Base-by-base conservation (phyloP, 1,140 invertebrate species). In the Sesamia nonagrioides region DNA sequence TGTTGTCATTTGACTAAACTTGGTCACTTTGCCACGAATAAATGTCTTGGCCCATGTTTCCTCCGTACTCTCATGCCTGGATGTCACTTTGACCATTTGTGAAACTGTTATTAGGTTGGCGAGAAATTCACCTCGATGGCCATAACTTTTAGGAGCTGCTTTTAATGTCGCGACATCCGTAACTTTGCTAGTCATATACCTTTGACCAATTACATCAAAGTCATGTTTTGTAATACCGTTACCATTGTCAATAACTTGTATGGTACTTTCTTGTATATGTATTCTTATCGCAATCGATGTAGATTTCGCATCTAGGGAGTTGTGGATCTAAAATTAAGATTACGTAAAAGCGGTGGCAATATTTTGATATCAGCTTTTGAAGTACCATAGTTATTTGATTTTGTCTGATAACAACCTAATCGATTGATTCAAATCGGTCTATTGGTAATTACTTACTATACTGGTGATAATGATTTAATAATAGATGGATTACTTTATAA, bases 181-280 rank as follows among this genome's bases (percentile, higher is more conserved):
- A 85, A 95, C 96, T 91, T 97, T 97, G 87, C 96, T 97, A 1
- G 97, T 97, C 48, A 95, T 89, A 89, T 97, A 96, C 81, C 96
- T 96, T 80, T 92, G 87, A 45, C 96, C 97, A 58, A 97, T 79
- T 18, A 94, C 72, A 42, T 95, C 82, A 80, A 97, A 89, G 85
- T 97, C 95, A 48, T 88, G 79, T 72, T 88, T 80, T 9, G 85
- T 78, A 40, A 97, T 96, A 27, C 97, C 97, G 80, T 74, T 66
- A 5, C 97, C 97, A 95, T 97, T 97, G 83, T 97, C 97, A 54
- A 97, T 94, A 9, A 97, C 96, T 94, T 97, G 96, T 76, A 97
- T 93, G 79, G 95, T 95, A 84, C 95, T 95, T 75, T 94, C 95
- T 54, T 92, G 77, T 35, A 97, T 89, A 86, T 96, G 94, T 9